Conservation (phyloP, 2,888 invertebrate genomes). For the Netelia melanura region DNA sequence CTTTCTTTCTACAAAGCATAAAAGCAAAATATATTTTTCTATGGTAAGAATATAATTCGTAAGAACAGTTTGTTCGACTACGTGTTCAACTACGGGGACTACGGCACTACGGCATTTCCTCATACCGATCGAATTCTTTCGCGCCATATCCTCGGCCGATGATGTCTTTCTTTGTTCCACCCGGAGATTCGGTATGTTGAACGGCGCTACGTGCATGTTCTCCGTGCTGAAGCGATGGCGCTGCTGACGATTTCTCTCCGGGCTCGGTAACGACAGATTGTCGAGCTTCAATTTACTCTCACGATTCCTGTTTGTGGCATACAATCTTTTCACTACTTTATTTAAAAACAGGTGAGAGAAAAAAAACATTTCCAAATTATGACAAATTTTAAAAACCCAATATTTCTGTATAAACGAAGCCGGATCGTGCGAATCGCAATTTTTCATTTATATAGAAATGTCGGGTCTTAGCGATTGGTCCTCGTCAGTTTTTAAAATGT, state of each 20-base stretch:
- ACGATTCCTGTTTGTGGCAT: constrained; percentile 87
- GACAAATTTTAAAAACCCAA: not conserved
- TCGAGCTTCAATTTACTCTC: constrained; percentile 95
- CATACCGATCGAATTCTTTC: constrained; percentile 92
- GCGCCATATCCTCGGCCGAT: constrained; percentile 96
- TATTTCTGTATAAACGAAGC: constrained; percentile 6
- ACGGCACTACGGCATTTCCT: constrained; percentile 55
- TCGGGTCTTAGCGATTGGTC: not conserved
- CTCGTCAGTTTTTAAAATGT: not conserved
- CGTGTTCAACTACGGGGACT: constrained; percentile 63
- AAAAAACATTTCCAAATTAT: not conserved
- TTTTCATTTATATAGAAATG: not conserved
- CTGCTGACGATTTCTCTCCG: constrained; percentile 91
- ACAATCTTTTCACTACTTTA: constrained; percentile 11
- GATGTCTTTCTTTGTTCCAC: constrained; percentile 95
- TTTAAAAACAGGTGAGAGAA: not conserved
- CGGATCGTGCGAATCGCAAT: not conserved
- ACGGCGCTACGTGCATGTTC: constrained; percentile 93
- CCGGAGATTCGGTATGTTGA: constrained; percentile 95
- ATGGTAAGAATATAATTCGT: not conserved
- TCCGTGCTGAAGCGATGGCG: constrained; percentile 94
- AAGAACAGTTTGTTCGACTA: constrained; percentile 53
- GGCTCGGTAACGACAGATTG: constrained; percentile 90
- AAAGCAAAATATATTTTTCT: constrained; percentile 29
- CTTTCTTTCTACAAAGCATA: constrained; percentile 9